phyloP scores from a whole-genome alignment of 2,888 invertebrate genomes.

The Ectemnius continuus region DNA sequence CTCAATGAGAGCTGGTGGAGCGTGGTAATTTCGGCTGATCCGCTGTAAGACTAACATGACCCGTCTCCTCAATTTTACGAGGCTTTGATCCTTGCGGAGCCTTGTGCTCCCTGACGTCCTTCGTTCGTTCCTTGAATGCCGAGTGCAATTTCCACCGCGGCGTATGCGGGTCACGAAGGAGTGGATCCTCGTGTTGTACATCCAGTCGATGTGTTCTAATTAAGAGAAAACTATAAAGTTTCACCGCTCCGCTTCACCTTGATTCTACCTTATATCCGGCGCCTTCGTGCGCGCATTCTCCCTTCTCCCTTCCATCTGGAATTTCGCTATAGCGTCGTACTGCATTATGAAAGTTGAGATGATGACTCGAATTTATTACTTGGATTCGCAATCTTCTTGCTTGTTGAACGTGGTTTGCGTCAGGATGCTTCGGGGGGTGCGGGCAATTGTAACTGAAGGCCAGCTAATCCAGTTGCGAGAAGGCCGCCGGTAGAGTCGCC shows the following conservation, averaged over 20 bases:
- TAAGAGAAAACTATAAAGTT: conserved; percentile 58
- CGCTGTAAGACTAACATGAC: conserved; percentile 3
- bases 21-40: conserved; percentile 2
- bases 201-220: conserved; percentile 50
- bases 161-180: conserved; percentile 56
- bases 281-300: background rate
- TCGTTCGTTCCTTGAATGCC: conserved; percentile 22
- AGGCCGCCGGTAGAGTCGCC: too few relatives aligned
- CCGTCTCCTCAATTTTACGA: background rate
- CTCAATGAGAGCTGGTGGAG: background rate
- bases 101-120: conserved; percentile 25
- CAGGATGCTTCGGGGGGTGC: background rate
- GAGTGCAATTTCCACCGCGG: conserved; percentile 42
- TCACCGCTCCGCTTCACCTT: conserved; percentile 7
- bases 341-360: conserved; percentile 3
- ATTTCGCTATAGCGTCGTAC: background rate
- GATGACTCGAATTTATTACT: background rate
- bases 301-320: background rate
- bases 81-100: conserved; percentile 30
- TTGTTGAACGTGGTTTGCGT: background rate
- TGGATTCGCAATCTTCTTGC: background rate
- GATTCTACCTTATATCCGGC: background rate
- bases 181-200: conserved; percentile 39
- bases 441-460: too few relatives aligned
- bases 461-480: too few relatives aligned